Base-by-base conservation (phyloP, 2,888 invertebrate genomes). In the Pseudococcus viburni region DNA sequence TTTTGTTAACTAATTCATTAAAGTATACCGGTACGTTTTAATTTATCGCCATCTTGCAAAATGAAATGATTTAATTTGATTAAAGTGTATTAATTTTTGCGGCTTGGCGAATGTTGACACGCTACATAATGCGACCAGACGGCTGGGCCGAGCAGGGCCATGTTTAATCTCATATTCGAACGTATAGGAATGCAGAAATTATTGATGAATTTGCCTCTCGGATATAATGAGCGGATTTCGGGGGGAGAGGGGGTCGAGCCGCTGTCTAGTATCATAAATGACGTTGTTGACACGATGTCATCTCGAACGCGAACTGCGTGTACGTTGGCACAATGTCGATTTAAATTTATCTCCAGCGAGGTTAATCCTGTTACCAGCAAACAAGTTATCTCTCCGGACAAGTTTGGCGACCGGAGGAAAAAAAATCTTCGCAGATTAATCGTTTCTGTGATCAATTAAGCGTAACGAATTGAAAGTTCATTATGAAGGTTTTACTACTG, bases 361-460 rank as follows among this genome's bases (percentile, higher is more conserved):
- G 80, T 46, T 83, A 83, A 83, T 83, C 80, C n/a, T 83, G 42
- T 46, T 46, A 83, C 6, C 46, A 12, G 9, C 22, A 39, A 83
- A 83, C 80, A 83, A 83, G 80, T 83, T 83, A 83, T 83, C 80
- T 83, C 22, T 83, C 46, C 12, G 80, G 80, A 83, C 80, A 46
- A 83, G 22, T 73, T 33, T 22, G 19, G 46, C 19, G n/a, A 83
- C 9, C n/a, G 42, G 46, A 22, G 8, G n/a, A 59, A 59, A 59
- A 59, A 59, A 59, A 59, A 19, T 15, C 19, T 22, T 83, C 80
- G 80, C 80, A 46, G 12, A 83, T 42, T 83, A 83, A 83, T 83
- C 42, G 80, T 83, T 83, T 83, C 80, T 83, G 80, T 19, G 80
- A 83, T 83, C 80, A 83, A 83, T 83, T 83, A 83, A 83, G 80